These are phyloP conservation scores for Campoplex capitator DNA, from an alignment of 2,888 invertebrate species.

Conservation along the genomic window DNA sequence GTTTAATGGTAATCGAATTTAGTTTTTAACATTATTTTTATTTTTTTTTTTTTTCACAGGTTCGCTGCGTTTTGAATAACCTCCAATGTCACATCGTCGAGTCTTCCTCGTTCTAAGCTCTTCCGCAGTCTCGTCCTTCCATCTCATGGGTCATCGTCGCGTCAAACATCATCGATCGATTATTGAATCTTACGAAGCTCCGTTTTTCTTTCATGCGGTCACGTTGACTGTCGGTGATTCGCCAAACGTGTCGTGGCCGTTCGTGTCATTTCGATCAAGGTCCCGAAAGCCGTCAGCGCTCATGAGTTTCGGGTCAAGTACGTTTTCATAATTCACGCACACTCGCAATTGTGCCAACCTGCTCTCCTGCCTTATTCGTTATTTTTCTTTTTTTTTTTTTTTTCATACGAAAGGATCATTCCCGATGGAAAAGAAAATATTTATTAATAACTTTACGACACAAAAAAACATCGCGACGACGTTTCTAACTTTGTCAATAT, in stretches of 20 bases:
- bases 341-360: constrained; percentile 18
- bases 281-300: constrained; percentile 49
- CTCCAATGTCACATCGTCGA: constrained; percentile 4
- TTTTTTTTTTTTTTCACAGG: not conserved
- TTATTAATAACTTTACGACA: not conserved
- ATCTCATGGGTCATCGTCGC: constrained; percentile 58
- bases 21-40: too few relatives aligned
- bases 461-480: not conserved
- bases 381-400: too few relatives aligned
- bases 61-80: not conserved
- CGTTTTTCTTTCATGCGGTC: not conserved
- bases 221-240: constrained; percentile 35
- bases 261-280: constrained; percentile 71
- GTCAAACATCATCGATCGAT: constrained; percentile 7
- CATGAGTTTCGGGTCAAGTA: constrained; percentile 71
- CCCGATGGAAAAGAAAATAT: not conserved
- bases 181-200: constrained; percentile 15
- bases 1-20: not conserved
- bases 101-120: constrained; percentile 30
- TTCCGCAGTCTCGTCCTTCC: constrained; percentile 40
- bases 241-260: constrained; percentile 61
- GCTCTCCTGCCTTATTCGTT: constrained; percentile 40
- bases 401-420: constrained; percentile 11
- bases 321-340: constrained; percentile 68
- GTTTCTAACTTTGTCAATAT: not conserved